Percentiles rank a stretch among this genome's conserved stretches.
phyloP scores from a whole-genome alignment of 2,113 vertebrate species.

The Cairina moschata region DNA sequence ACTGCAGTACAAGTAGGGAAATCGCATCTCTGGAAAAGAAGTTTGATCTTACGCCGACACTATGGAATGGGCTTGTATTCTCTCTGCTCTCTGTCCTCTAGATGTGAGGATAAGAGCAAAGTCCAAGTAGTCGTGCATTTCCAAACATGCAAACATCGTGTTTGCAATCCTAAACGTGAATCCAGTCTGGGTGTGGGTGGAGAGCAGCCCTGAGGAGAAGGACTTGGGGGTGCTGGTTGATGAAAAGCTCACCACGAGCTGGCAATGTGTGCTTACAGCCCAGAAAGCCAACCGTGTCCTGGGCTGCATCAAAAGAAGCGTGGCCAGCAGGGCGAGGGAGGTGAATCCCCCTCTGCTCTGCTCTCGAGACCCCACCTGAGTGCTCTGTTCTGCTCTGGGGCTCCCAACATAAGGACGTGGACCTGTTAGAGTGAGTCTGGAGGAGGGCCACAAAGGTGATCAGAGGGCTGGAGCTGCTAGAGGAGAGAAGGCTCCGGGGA shows the following conservation, averaged over 20 bases:
- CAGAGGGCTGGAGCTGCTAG: neutral
- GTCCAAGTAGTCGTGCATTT: neutral
- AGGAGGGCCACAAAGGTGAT: neutral
- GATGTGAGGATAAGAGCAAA: neutral
- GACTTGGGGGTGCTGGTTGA: neutral
- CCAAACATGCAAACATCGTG: neutral
- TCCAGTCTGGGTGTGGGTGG: neutral
- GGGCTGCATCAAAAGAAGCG: neutral
- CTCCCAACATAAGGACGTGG: neutral
- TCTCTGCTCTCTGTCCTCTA: neutral
- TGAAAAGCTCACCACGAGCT: neutral
- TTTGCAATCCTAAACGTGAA: neutral
- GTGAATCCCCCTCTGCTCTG: neutral
- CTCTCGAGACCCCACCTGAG: neutral
- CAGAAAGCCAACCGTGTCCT: neutral
- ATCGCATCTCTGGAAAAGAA: neutral
- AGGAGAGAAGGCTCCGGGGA: neutral
- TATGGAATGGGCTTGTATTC: neutral
- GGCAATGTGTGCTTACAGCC: neutral
- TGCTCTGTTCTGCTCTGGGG: neutral
- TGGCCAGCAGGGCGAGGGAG: neutral
- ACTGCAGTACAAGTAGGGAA: neutral
- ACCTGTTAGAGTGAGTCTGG: neutral
- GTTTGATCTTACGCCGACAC: neutral
- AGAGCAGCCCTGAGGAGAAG: neutral